A percentile compares a stretch with the other conserved stretches of the same genome.
Conservation (phyloP, 2,888 invertebrate genomes). For the Candidula unifasciata region DNA sequence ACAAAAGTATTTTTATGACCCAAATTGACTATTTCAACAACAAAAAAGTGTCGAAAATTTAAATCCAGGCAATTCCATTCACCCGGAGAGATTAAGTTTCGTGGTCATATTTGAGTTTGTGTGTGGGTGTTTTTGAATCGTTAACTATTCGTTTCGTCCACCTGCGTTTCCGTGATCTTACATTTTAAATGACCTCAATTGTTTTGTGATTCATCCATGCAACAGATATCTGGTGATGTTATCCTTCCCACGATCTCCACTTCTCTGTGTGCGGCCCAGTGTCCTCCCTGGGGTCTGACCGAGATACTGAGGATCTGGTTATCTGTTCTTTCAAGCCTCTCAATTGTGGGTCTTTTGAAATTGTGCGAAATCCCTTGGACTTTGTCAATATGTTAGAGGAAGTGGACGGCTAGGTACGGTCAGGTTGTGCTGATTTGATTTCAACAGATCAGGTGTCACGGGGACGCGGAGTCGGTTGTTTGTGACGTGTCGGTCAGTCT, state of each 20-base stretch:
- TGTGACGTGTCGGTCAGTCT: conserved; percentile 1
- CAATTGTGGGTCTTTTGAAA: conserved; percentile 1
- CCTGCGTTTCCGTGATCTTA: conserved; percentile 24
- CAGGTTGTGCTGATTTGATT: conserved; percentile 6
- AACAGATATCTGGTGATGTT: neutral
- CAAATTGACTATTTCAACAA: neutral
- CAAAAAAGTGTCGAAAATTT: neutral
- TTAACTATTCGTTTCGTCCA: neutral
- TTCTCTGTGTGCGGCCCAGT: neutral
- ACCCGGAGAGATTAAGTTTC: conserved; percentile 6
- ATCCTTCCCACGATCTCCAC: conserved; percentile 3
- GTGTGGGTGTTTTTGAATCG: neutral
- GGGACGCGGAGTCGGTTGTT: neutral
- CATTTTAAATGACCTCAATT: conserved; percentile 19
- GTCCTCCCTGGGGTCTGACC: neutral
- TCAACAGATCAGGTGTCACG: neutral
- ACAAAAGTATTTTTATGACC: neutral
- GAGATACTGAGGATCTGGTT: neutral
- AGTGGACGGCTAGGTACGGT: neutral
- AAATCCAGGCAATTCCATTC: neutral
- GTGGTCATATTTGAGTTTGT: conserved; percentile 16
- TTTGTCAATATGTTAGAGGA: conserved; percentile 37
- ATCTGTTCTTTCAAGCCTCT: neutral
- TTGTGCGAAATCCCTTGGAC: neutral
- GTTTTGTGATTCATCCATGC: conserved; percentile 3